Conservation (phyloP, 2,888 invertebrate species). For the Drosophila seclusa region DNA sequence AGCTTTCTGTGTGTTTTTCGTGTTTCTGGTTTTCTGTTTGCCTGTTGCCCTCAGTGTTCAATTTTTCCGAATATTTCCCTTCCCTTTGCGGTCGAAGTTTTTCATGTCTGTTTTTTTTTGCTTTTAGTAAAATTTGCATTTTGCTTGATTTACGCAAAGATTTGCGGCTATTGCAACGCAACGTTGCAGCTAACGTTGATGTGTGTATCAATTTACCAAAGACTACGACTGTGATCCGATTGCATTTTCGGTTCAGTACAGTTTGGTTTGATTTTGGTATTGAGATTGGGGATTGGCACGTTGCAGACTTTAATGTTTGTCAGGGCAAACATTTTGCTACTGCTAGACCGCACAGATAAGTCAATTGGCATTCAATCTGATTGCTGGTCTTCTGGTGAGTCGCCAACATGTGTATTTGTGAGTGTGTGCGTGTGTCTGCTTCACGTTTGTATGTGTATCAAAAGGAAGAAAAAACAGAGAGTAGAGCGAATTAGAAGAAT, state of each 20-base stretch:
- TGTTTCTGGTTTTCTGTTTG: slow-evolving; percentile 19
- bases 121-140: slow-evolving; percentile 73
- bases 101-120: slow-evolving; percentile 37
- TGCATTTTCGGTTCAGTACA: slow-evolving; percentile 40
- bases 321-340: slow-evolving; percentile 68
- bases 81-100: slow-evolving; percentile 18
- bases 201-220: slow-evolving; percentile 77
- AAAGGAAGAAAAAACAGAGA: not conserved
- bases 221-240: slow-evolving; percentile 56
- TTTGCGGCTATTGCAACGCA: slow-evolving; percentile 78
- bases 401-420: not conserved
- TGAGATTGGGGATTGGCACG: slow-evolving; percentile 26
- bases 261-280: slow-evolving; percentile 5
- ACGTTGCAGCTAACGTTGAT: slow-evolving; percentile 73
- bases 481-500: not conserved
- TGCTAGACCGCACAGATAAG: slow-evolving; percentile 74
- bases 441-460: slow-evolving; percentile 22
- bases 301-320: slow-evolving; percentile 63
- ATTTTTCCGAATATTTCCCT: slow-evolving; percentile 13
- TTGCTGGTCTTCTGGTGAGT: slow-evolving; percentile 46
- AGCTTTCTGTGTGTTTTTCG: slow-evolving; percentile 15
- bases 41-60: slow-evolving; percentile 1
- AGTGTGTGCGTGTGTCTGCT: slow-evolving; percentile 1
- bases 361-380: slow-evolving; percentile 68
- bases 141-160: slow-evolving; percentile 79